Conservation (phyloP, 2,888 invertebrate genomes). For the Taenaris catops region DNA sequence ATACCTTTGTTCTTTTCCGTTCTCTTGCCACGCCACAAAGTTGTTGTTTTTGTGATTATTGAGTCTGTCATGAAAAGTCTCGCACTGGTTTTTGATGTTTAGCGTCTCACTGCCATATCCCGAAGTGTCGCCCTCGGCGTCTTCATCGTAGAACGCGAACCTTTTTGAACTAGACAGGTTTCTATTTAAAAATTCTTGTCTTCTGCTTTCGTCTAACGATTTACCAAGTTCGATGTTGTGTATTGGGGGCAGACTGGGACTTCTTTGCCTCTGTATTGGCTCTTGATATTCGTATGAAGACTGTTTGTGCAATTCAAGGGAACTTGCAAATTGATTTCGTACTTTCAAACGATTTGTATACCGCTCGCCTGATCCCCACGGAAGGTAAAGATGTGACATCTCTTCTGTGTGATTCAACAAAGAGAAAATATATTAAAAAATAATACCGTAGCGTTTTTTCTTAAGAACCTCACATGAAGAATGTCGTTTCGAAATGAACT, state of each 20-base stretch:
- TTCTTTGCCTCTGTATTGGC: constrained; percentile 70
- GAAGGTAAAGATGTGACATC: constrained; percentile 87
- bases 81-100: constrained; percentile 48
- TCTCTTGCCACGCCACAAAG: constrained; percentile 69
- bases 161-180: constrained; percentile 65
- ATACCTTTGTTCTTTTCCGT: constrained; percentile 56
- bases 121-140: constrained; percentile 87
- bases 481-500: constrained; percentile 52
- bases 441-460: constrained; percentile 6
- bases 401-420: constrained; percentile 81
- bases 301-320: constrained; percentile 63
- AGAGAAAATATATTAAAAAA: constrained; percentile 16
- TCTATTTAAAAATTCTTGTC: constrained; percentile 45
- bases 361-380: constrained; percentile 83
- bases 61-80: constrained; percentile 36
- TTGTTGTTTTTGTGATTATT: constrained; percentile 37
- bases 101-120: constrained; percentile 91
- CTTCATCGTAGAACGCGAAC: constrained; percentile 71
- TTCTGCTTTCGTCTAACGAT: constrained; percentile 43
- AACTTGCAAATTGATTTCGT: constrained; percentile 71
- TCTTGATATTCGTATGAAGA: constrained; percentile 67
- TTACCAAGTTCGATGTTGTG: constrained; percentile 56
- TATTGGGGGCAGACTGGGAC: constrained; percentile 86
- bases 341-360: constrained; percentile 61
- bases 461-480: constrained; percentile 22